Percentiles rank a stretch among this genome's conserved stretches.
These are phyloP conservation scores for Eonycteris spelaea DNA, from an alignment of 2,113 vertebrate genomes.

Conservation along the genomic window DNA sequence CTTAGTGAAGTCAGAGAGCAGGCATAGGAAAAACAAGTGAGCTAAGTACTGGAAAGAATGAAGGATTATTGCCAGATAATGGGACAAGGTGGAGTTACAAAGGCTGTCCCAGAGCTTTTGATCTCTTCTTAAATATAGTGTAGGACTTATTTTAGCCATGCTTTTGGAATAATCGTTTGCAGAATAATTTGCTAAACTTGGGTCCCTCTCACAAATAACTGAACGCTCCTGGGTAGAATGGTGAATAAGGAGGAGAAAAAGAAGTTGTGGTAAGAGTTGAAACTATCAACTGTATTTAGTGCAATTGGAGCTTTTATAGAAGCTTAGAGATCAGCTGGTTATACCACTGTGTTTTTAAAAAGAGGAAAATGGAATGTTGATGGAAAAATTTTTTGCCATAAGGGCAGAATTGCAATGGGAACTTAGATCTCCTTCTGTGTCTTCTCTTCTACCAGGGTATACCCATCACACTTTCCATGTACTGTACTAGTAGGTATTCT, in stretches of 20 bases:
- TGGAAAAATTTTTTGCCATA: neutral
- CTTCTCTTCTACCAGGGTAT: neutral
- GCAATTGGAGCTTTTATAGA: neutral
- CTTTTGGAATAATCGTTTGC: neutral
- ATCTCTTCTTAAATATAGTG: neutral
- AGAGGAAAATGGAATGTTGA: neutral
- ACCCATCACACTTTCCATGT: neutral
- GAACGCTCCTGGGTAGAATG: neutral
- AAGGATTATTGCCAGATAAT: neutral
- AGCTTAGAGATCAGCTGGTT: neutral
- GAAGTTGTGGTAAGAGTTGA: neutral
- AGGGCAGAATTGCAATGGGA: neutral
- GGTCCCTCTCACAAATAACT: neutral
- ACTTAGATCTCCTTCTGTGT: neutral
- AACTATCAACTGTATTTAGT: neutral
- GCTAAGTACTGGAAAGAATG: neutral
- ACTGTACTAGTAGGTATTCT: neutral
- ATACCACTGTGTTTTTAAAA: neutral
- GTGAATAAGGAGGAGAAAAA: neutral
- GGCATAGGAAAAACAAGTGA: neutral
- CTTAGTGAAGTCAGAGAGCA: neutral
- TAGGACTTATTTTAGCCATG: neutral
- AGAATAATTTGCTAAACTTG: neutral
- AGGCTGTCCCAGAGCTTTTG: neutral
- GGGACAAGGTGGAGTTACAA: neutral